These are phyloP conservation scores for Dendronephthya gigantea DNA, from an alignment of 64 coral and sea anemone genomes.

Conservation along the genomic window DNA sequence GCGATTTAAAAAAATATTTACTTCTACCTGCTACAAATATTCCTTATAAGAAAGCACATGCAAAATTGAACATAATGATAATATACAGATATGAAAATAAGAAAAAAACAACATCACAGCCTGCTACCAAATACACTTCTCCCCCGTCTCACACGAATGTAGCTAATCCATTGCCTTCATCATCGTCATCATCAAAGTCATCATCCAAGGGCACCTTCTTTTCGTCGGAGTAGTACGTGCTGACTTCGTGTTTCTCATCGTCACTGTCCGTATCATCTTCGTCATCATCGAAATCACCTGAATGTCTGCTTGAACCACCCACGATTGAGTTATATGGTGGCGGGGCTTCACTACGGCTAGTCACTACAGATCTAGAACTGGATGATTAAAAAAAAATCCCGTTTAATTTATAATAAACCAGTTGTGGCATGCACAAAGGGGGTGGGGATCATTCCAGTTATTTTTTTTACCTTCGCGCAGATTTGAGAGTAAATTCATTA, in stretches of 20 bases:
- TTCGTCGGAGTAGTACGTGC: constrained; percentile 10
- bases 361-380: constrained; percentile 2
- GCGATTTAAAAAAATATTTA: no score
- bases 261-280: neutral
- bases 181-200: neutral
- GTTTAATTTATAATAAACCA: neutral
- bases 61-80: neutral
- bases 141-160: constrained; percentile 8
- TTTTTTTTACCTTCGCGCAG: neutral
- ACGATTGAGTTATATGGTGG: neutral
- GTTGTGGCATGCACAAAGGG: neutral
- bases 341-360: neutral
- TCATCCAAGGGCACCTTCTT: constrained; percentile 10
- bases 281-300: neutral
- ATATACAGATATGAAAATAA: neutral
- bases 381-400: neutral
- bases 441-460: neutral
- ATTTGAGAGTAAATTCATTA: constrained; percentile 3
- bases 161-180: neutral
- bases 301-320: neutral
- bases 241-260: constrained; percentile 7
- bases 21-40: no score
- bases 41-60: neutral
- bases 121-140: no score
- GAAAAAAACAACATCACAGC: neutral